These are phyloP conservation scores for Amitus sp. DNA, from an alignment of 2,888 invertebrate genomes.

Conservation along the genomic window DNA sequence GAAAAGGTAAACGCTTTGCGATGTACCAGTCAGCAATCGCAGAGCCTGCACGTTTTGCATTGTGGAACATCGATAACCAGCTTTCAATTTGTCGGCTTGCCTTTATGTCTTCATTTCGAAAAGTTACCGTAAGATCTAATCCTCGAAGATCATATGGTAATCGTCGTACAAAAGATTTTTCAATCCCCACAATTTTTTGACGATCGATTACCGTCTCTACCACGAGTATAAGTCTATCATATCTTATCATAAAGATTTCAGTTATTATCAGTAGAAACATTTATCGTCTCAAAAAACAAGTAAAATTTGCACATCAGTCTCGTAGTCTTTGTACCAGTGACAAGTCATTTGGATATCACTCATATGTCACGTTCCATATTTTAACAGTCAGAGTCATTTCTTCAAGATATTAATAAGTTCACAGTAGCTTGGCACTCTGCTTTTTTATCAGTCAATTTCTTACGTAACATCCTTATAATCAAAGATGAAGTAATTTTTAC, in stretches of 20 bases:
- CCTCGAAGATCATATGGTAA: not conserved
- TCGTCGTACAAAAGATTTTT: not conserved
- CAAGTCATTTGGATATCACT: conserved; percentile 3
- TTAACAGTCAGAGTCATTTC: conserved; percentile 3
- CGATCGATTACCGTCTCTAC: not conserved
- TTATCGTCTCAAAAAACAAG: no score
- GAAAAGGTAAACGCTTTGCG: conserved; percentile 77
- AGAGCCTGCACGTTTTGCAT: conserved; percentile 34
- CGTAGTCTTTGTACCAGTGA: not conserved
- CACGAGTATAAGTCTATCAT: not conserved
- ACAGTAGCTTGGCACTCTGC: conserved; percentile 26
- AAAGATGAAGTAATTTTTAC: conserved; percentile 3
- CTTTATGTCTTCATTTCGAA: conserved; percentile 27
- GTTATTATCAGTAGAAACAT: no score
- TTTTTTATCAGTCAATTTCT: conserved; percentile 16
- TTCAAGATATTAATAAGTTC: conserved; percentile 15
- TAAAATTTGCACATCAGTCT: not conserved
- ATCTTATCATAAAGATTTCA: no score
- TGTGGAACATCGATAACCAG: conserved; percentile 19
- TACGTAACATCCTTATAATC: conserved; percentile 27
- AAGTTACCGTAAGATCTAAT: not conserved
- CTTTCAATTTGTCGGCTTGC: conserved; percentile 36
- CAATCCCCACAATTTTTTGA: no score
- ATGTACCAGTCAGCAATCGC: conserved; percentile 5
- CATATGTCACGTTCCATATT: conserved; percentile 4